A percentile compares a stretch with the other conserved stretches of the same genome.
These are phyloP conservation scores for Actinernus sp. DNA, from an alignment of 92 coral and sea anemone genomes.

Conservation along the genomic window DNA sequence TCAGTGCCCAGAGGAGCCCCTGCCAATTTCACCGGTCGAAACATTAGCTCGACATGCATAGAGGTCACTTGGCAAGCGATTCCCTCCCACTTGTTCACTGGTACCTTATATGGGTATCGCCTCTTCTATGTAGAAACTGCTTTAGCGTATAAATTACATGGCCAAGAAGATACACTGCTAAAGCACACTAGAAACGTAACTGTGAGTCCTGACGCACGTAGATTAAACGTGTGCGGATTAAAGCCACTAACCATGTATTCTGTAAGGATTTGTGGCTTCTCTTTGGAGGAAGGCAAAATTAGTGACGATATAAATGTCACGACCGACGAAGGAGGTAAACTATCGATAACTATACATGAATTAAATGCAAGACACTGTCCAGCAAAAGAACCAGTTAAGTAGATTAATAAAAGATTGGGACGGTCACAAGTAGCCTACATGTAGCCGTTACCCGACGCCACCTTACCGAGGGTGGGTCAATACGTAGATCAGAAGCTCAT, in stretches of 20 bases:
- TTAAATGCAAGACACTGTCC: too few species aligned
- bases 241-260: not conserved
- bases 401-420: too few species aligned
- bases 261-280: not conserved
- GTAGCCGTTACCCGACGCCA: too few species aligned
- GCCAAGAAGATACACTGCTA: too few species aligned
- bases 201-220: too few species aligned
- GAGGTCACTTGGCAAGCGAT: slow-evolving; percentile 1
- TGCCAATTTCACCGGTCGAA: not conserved
- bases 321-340: not conserved
- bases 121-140: slow-evolving; percentile 1
- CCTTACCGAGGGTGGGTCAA: too few species aligned
- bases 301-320: not conserved
- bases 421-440: too few species aligned
- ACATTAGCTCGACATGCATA: not conserved
- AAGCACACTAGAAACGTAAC: too few species aligned
- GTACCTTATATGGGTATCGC: slow-evolving; percentile 2
- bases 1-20: slow-evolving; percentile 15
- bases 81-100: not conserved
- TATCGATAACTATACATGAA: too few species aligned
- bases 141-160: not conserved
- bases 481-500: too few species aligned
- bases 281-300: not conserved
- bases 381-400: too few species aligned
- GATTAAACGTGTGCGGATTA: too few species aligned